Base-by-base conservation (phyloP, 2,113 vertebrate genomes). In the Nycticryphes semicollaris region DNA sequence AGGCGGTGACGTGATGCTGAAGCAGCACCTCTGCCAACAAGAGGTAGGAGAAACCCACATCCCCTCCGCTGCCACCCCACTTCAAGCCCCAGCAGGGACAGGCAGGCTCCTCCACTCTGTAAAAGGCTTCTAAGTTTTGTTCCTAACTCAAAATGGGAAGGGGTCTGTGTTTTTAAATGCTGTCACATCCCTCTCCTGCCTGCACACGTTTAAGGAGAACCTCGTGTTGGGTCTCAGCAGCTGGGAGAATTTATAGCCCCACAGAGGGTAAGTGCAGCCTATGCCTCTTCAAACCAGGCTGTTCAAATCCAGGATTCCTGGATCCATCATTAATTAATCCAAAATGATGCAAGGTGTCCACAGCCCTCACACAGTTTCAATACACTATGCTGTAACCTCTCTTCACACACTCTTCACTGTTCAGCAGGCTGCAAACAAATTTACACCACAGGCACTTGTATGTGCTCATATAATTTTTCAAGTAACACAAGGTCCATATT, bases 91-190 rank as follows among this genome's bases (percentile, higher is more conserved):
- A 72, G 18, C 19, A 70, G 24, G 27, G 66, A 76, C 25, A 37
- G 68, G 67, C 48, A 75, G 77, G 33, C 37, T 95, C 54, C 62
- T 95, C 73, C 27, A 16, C 21, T 54, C 43, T 2, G 0, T 82
- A 92, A 93, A 17, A 30, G 62, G 72, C 48, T 95, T 59, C 74
- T 86, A 96, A 93, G 96, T 97, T 90, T 87, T 63, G 74, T 50
- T 89, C 30, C 8, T 73, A 93, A 94, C 47, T 85, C 89, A 41
- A 93, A 97, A 96, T 10, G 77, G 68, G 80, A 96, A 92, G 14
- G 75, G 37, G 19, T 88, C 91, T 77, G 22, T 72, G 81, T 84
- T 97, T 95, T 94, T 81, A 94, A 96, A 97, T 17, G 68, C 68
- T 91, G 62, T 73, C 87, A 27, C 87, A 27, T 62, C 84, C 87